These are phyloP conservation scores for Ectropis crepuscularia DNA, from an alignment of 2,888 invertebrate species.

Conservation along the genomic window DNA sequence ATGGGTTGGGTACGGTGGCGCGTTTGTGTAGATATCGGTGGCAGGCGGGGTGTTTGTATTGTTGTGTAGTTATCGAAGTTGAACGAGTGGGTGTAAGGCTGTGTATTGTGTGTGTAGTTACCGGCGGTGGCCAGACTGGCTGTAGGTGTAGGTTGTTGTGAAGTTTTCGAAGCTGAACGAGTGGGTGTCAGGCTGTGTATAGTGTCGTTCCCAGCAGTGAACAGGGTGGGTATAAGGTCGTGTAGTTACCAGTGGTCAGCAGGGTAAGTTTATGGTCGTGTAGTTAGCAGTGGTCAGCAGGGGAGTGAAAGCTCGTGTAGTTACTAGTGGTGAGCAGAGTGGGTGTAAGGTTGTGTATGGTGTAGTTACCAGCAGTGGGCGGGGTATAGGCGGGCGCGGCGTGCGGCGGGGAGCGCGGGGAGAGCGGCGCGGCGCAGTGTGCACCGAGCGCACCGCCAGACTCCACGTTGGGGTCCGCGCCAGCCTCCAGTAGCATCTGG, in stretches of 20 bases:
- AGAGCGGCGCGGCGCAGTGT: conserved; percentile 67
- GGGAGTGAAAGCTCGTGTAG: too few relatives aligned
- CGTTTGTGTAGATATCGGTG: too few relatives aligned
- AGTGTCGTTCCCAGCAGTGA: conserved; percentile 66
- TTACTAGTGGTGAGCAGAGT: neutral
- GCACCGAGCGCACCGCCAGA: conserved; percentile 85
- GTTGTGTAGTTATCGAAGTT: too few relatives aligned
- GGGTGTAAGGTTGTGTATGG: neutral
- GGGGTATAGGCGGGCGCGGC: conserved; percentile 65
- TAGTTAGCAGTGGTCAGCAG: too few relatives aligned
- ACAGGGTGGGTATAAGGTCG: conserved; percentile 54
- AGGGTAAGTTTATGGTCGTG: too few relatives aligned
- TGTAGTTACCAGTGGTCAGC: too few relatives aligned
- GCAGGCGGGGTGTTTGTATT: too few relatives aligned
- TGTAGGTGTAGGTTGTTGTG: too few relatives aligned
- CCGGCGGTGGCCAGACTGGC: too few relatives aligned
- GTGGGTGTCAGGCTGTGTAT: neutral
- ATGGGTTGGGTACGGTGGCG: too few relatives aligned
- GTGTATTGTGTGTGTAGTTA: too few relatives aligned
- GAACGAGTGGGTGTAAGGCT: too few relatives aligned
- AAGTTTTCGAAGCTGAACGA: neutral
- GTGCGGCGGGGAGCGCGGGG: conserved; percentile 66
- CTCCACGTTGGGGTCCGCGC: conserved; percentile 93
- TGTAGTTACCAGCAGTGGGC: conserved; percentile 68
- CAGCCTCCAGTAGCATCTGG: conserved; percentile 90